Evolutionary conservation across 2,113 vertebrate genomes (phyloP).

Genomic region (Sceloporus undulatus): DNA sequence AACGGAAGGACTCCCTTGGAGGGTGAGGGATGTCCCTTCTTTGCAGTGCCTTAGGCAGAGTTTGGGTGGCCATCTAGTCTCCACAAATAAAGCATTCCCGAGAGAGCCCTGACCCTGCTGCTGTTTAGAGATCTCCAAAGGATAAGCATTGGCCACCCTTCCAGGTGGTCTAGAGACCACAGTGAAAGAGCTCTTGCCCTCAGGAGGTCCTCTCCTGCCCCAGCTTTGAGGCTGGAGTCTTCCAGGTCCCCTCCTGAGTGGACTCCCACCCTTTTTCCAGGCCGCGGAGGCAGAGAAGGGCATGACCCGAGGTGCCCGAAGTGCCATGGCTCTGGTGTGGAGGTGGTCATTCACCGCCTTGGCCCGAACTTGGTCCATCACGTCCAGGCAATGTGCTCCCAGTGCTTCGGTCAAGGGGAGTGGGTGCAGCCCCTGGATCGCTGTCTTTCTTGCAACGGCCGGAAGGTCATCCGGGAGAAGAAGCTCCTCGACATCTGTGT

Average conservation of each 20-base stretch:
- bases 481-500: conserved; percentile 74
- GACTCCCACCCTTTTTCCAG: conserved; percentile 54
- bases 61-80: background rate
- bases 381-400: conserved; percentile 71
- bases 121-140: no score
- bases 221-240: background rate
- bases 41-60: background rate
- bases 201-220: background rate
- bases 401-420: conserved; percentile 76
- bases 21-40: background rate
- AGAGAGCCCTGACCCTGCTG: background rate
- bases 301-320: conserved; percentile 83
- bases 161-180: background rate
- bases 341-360: conserved; percentile 68
- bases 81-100: no score
- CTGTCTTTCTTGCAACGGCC: conserved; percentile 74
- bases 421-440: conserved; percentile 69
- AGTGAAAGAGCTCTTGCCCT: no score
- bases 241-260: background rate
- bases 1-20: background rate
- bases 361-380: conserved; percentile 74
- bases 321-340: conserved; percentile 88
- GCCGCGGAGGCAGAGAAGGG: conserved; percentile 87
- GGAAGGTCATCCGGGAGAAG: conserved; percentile 74
- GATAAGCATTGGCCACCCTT: no score